A percentile compares a stretch with the other conserved stretches of the same genome.
These are phyloP conservation scores for Pedetes capensis DNA, from an alignment of 2,113 vertebrate species.

Conservation along the genomic window DNA sequence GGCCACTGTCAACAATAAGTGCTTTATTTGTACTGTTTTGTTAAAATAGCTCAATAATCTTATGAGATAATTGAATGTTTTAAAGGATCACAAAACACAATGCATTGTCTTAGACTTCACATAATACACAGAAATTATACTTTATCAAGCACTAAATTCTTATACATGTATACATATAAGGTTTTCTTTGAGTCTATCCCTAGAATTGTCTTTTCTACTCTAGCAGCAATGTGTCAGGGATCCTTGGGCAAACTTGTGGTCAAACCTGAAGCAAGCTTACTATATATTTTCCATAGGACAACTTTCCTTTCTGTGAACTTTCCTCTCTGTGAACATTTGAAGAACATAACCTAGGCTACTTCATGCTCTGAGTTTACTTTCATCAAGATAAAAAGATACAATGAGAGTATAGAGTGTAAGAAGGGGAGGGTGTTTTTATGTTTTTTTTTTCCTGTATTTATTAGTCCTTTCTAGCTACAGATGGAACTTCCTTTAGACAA, in stretches of 20 bases:
- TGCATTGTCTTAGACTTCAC: background rate
- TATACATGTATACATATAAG: fast-evolving
- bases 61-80: background rate
- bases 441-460: background rate
- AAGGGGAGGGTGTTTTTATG: background rate
- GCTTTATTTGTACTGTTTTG: constrained; percentile 19
- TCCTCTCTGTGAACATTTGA: background rate
- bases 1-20: background rate
- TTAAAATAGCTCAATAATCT: constrained; percentile 28
- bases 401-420: background rate
- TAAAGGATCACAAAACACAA: background rate
- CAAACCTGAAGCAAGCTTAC: background rate
- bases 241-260: background rate
- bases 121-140: background rate
- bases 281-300: background rate
- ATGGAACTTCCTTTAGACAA: background rate
- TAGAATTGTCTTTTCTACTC: background rate
- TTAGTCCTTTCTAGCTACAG: background rate
- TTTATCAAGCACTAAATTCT: background rate
- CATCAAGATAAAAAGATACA: background rate
- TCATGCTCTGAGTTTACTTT: background rate
- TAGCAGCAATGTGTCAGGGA: background rate
- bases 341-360: background rate
- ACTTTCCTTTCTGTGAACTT: background rate
- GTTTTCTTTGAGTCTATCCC: background rate